Conservation (phyloP, 2,113 vertebrate species). For the Puma concolor region DNA sequence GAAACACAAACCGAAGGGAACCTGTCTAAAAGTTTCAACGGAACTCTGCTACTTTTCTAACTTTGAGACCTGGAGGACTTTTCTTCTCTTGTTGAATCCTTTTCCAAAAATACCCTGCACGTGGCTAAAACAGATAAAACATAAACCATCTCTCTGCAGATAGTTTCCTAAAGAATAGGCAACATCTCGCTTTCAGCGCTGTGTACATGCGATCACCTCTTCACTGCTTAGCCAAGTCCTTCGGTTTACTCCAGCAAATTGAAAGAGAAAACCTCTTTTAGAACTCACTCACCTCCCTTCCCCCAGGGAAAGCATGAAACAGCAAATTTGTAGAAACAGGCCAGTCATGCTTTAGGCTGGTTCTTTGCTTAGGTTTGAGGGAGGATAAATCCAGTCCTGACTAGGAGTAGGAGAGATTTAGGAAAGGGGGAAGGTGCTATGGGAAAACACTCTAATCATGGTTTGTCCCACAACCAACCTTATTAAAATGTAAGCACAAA, state of each 20-base stretch:
- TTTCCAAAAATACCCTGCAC: conserved; percentile 52
- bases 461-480: not conserved
- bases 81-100: conserved; percentile 52
- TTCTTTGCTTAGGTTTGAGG: conserved; percentile 27
- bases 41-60: conserved; percentile 53
- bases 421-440: not conserved
- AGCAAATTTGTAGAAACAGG: conserved; percentile 10
- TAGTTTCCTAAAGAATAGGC: not conserved
- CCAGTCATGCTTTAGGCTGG: not conserved
- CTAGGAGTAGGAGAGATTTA: not conserved
- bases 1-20: conserved; percentile 54
- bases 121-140: conserved; percentile 39
- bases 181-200: not conserved
- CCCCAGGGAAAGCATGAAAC: not conserved
- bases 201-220: not conserved
- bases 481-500: not conserved
- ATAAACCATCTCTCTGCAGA: not conserved
- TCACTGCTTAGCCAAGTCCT: not conserved
- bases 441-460: conserved; percentile 9
- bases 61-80: conserved; percentile 33
- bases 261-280: conserved; percentile 6
- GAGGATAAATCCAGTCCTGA: not conserved
- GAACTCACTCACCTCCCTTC: not conserved
- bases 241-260: not conserved
- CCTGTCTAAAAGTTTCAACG: conserved; percentile 25